Percentiles rank a stretch among this genome's conserved stretches.
Evolutionary conservation across 2,888 invertebrate genomes (phyloP).

Genomic region (Eristalinus sepulchralis): DNA sequence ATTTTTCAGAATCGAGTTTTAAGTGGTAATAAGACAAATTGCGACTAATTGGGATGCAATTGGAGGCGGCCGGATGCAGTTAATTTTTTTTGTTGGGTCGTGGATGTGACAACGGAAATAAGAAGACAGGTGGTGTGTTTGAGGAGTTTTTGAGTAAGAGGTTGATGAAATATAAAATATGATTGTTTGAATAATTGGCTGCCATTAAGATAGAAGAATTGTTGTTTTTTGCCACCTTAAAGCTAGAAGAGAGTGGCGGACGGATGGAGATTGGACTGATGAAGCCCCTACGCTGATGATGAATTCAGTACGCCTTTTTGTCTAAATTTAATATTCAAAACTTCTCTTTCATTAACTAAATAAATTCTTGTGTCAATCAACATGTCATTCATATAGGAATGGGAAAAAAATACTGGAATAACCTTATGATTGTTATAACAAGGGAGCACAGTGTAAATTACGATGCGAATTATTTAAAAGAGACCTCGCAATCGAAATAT

Average conservation of each 20-base stretch:
- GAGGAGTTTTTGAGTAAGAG: background rate
- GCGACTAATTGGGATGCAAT: slow-evolving; percentile 71
- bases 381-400: no score
- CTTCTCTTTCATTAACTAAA: no score
- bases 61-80: slow-evolving; percentile 65
- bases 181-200: background rate
- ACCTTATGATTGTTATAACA: no score
- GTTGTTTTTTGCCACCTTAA: background rate
- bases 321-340: no score
- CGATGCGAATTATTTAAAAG: no score
- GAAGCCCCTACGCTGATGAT: no score
- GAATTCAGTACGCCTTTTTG: no score
- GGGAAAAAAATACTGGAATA: no score
- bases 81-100: slow-evolving; percentile 15
- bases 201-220: background rate
- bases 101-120: slow-evolving; percentile 22
- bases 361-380: no score
- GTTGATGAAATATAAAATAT: background rate
- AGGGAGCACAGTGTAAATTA: no score
- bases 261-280: background rate
- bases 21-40: slow-evolving; percentile 72
- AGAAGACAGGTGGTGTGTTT: slow-evolving; percentile 40
- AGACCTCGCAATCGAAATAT: no score
- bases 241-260: background rate
- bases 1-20: slow-evolving; percentile 66